These are phyloP conservation scores for Cettia cetti DNA, from an alignment of 2,113 vertebrate species.

Conservation along the genomic window DNA sequence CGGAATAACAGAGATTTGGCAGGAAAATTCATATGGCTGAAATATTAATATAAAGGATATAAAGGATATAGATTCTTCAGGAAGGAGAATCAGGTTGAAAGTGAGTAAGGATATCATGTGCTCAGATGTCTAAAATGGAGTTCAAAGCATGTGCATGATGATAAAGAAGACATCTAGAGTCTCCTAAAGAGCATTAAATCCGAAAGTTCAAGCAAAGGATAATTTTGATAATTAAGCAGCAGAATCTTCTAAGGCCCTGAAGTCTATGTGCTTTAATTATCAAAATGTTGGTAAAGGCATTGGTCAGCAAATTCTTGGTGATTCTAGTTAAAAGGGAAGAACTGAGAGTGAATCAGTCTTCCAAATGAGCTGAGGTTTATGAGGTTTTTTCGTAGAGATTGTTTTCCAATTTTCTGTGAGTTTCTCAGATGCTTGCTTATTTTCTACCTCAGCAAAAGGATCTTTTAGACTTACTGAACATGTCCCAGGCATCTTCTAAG, in stretches of 20 bases:
- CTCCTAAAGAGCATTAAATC: not conserved
- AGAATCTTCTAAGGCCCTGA: not conserved
- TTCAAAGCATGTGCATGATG: not conserved
- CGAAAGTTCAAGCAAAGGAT: not conserved
- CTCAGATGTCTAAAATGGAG: not conserved
- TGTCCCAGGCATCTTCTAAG: not conserved
- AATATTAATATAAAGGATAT: not conserved
- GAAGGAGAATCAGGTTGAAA: not conserved
- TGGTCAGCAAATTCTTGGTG: not conserved
- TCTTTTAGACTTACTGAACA: not conserved
- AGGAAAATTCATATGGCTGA: not conserved
- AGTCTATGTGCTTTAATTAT: not conserved
- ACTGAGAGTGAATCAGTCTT: not conserved
- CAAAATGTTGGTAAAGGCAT: not conserved
- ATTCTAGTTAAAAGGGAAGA: not conserved
- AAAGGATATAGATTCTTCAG: not conserved
- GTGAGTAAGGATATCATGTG: not conserved
- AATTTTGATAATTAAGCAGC: not conserved
- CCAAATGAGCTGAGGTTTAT: not conserved
- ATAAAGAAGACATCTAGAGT: not conserved
- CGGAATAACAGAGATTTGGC: not conserved
- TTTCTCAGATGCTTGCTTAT: not conserved
- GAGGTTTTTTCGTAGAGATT: fast-evolving
- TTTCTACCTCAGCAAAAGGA: not conserved
- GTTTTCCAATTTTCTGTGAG: not conserved